These are phyloP conservation scores for Tethya wilhelma DNA, from an alignment of 37 sponge, comb jelly and placozoan genomes.

Conservation along the genomic window DNA sequence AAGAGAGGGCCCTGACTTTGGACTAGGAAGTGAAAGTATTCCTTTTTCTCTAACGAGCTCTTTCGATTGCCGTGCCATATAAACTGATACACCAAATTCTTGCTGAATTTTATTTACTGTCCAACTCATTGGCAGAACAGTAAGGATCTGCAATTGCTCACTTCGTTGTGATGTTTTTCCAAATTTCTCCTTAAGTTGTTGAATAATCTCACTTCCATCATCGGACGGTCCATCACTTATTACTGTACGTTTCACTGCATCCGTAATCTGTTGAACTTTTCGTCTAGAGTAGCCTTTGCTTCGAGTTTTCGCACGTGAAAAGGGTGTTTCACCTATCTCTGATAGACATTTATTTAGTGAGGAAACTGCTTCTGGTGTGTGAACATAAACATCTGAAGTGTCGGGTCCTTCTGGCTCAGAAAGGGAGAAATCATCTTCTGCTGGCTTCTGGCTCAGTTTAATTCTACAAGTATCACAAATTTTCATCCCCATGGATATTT, in stretches of 20 bases:
- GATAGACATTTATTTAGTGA: slow-evolving; percentile 3
- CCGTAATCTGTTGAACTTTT: slow-evolving; percentile 6
- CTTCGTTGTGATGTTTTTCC: slow-evolving; percentile 3
- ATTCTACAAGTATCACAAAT: no score
- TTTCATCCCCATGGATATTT: no score
- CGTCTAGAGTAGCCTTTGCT: neutral
- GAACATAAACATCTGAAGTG: neutral
- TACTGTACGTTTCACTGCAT: slow-evolving; percentile 13
- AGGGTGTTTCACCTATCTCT: slow-evolving; percentile 24
- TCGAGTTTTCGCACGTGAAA: neutral
- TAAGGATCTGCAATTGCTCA: slow-evolving; percentile 30
- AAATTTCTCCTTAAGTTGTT: slow-evolving; percentile 42
- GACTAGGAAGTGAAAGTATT: neutral
- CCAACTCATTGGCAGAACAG: slow-evolving; percentile 44
- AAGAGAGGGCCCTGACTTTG: no score
- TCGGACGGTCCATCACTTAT: neutral
- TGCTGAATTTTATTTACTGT: slow-evolving; percentile 4
- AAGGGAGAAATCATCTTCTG: no score
- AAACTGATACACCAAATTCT: slow-evolving; percentile 22
- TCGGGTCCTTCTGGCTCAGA: no score
- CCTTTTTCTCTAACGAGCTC: slow-evolving; percentile 23
- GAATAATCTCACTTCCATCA: slow-evolving; percentile 19
- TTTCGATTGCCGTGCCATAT: slow-evolving; percentile 11
- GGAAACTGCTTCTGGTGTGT: neutral
- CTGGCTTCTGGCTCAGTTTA: no score